Evolutionary conservation across 2,113 vertebrate species (phyloP), one percentile per base, ranked within the genome.

Genomic region (Brienomyrus longianalis): DNA sequence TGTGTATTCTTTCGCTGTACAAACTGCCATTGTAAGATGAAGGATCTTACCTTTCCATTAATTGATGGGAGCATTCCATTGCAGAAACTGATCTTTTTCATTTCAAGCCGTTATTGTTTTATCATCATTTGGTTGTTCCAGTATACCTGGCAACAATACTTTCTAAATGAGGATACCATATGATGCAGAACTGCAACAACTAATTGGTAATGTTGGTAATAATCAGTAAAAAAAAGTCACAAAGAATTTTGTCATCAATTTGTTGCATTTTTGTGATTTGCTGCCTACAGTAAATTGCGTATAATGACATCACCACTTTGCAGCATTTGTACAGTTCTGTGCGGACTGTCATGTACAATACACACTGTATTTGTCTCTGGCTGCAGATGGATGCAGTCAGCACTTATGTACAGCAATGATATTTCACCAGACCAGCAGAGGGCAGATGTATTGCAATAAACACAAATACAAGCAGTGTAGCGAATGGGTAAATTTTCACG

Each of bases 1-100:
- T 92, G 39, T 92, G 39, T 91, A 91, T 90, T 88, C 45, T 91
- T 90, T 91, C 5, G 35, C 11, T 39, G 35, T 31, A 31, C 2
- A 80, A 39, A 43, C 13, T 80, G 74, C 17, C 74, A 19, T 43
- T 39, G 31, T 80, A 43, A 80, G 74, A 80, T 80, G 35, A 35
- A 80, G 35, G 19, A 43, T 43, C 4, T 39, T 43, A 43, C 35
- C 43, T 35, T 43, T 39, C 15, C 74, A 19, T 80, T 80, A 35
- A 80, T 80, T 19, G 35, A 43, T 7, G 10, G 13, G 31, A 80
- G 74, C 6, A 80, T 85, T 77, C 31, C 50, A 88, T 88, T 74
- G 35, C 62, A 51, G 43, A n/a, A 56, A 50, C 27, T 54, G 35
- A 90, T 89, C 7, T 59, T 56, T 77, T 27, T 47, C 88, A 17